Evolutionary conservation across 1,140 invertebrate species (phyloP).

Genomic region (Meloidogyne floridensis): DNA sequence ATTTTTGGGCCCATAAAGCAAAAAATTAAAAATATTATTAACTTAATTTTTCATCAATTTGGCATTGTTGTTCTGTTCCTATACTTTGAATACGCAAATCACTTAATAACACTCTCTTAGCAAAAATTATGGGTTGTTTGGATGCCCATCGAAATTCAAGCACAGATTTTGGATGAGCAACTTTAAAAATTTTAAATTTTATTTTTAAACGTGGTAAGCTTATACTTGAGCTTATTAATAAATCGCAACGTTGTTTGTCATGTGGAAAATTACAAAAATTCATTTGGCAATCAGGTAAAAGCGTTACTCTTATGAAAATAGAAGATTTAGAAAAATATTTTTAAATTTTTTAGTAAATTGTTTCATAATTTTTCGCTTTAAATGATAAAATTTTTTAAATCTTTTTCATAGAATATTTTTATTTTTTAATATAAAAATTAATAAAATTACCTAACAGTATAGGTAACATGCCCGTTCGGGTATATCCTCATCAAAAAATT

Average conservation of each 20-base stretch:
- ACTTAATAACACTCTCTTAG: constrained; percentile 49
- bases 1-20: no score
- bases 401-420: background rate
- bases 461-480: constrained; percentile 56
- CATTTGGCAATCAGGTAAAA: constrained; percentile 59
- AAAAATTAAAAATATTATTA: constrained; percentile 1
- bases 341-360: background rate
- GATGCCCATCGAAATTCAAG: constrained; percentile 55
- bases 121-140: constrained; percentile 49
- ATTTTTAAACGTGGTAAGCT: constrained; percentile 7
- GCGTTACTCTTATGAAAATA: constrained; percentile 47
- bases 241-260: constrained; percentile 59
- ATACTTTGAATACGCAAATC: constrained; percentile 57
- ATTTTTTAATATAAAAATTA: no score
- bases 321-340: background rate
- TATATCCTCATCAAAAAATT: constrained; percentile 63
- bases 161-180: constrained; percentile 58
- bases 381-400: background rate
- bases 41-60: constrained; percentile 61
- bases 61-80: constrained; percentile 44
- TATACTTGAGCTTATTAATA: constrained; percentile 62
- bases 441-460: constrained; percentile 52
- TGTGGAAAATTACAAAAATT: constrained; percentile 63
- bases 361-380: no score
- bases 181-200: constrained; percentile 43